Evolutionary conservation across 2,888 invertebrate genomes (phyloP), one percentile per base, ranked within the genome.

Genomic region (Anagyrus pseudococci): DNA sequence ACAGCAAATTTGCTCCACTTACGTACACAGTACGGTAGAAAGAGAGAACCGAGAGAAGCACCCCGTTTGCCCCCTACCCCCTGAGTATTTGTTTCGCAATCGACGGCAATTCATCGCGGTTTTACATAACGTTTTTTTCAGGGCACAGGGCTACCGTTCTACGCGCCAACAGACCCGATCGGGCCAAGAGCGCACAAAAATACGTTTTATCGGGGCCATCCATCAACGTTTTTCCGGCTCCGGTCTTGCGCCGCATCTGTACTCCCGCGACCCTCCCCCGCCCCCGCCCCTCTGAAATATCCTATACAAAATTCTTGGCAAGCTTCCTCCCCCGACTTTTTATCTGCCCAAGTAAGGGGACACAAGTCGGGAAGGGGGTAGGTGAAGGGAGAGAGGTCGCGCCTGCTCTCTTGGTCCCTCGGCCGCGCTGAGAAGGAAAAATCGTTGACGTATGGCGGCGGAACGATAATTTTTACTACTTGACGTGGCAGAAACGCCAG

Each of bases 401-500:
- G 29, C 29, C 10, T 6, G 10, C 2, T 40, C 40, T 15, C 4
- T 17, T 25, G n/a, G 40, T 10, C 20, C 23, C 1, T 23, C 13
- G 41, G 1, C 17, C 22, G 43, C n/a, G 19, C 26, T 19, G 41
- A 13, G 4, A 13, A 55, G 29, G 10, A 44, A 33, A 54, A 55
- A 26, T 22, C 29, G 4, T 7, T 29, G 46, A 46, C 20, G 46
- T 44, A 46, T 29, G 54, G 25, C 58, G 29, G 17, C 7, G 26
- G 6, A 20, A 8, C 50, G 50, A 61, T 56, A 61, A 56, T 50
- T 52, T 50, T 46, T 49, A 52, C 46, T 25, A 37, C 50, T 46
- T 13, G 25, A 20, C 46, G 49, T n/a, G 1, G n/a, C 46, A n/a
- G 46, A 15, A 17, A 20, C n/a, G 19, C n/a, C 29, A 22, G 20